Base-by-base conservation (phyloP, 2,113 vertebrate species). In the Varanus komodoensis region DNA sequence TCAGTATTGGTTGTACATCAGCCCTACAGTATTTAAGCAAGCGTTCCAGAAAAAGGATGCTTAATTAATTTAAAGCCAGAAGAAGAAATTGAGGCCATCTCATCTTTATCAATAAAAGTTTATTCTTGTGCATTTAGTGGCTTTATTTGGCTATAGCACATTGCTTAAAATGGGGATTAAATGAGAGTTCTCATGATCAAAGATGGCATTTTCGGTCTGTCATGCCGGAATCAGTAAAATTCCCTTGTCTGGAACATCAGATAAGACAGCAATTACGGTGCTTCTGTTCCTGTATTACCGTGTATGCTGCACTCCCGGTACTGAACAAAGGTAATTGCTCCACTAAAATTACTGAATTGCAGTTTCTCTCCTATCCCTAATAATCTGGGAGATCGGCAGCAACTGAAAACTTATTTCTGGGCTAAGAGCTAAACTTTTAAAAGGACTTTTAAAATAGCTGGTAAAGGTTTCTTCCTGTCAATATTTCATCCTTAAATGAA, bases 301-400 rank as follows among this genome's bases (percentile, higher is more conserved):
- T 85, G 90, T 80, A 34, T 21, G 50, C 74, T 68, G 25, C 38
- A 75, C 29, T n/a, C 52, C 12, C 71, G 44, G 15, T 84, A 27
- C 82, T 73, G 88, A 61, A 27, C 1, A 83, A 74, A 1, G 50
- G 48, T 75, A 91, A 91, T 87, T 83, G 80, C 19, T 75, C 68
- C 71, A 50, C 0, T 0, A 25, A 67, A 87, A 57, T 61, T 6
- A 54, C 38, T 7, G n/a, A 48, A 88, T 0, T 44, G 81, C 11
- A 69, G 1, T 69, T 88, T 75, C 83, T 17, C 25, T 83, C 57
- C 86, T 27, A 2, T 73, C 78, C 84, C 89, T 77, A 80, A 0
- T 0, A 93, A 27, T 71, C 0, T 87, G 90, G 78, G 71, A 15
- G 52, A 71, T 48, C 48, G n/a, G 0, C 67, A 87, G 25, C n/a